Percentiles rank a stretch among this genome's conserved stretches.
phyloP scores from a whole-genome alignment of 2,113 vertebrate species.

The Maccullochella peelii region DNA sequence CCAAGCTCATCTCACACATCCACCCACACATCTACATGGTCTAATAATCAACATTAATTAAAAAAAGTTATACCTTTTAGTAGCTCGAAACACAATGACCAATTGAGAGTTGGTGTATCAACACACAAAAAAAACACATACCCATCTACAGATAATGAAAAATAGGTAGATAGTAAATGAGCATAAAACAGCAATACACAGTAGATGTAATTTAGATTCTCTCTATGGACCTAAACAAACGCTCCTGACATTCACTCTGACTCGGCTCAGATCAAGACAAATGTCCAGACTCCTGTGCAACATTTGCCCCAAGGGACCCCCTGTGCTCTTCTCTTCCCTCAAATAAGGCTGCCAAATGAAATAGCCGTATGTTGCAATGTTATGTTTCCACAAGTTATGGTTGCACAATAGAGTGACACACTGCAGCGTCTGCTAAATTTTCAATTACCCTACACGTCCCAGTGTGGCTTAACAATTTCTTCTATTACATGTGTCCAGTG shows the following conservation, averaged over 20 bases:
- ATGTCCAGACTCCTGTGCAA: slow-evolving; percentile 42
- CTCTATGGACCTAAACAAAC: slow-evolving; percentile 22
- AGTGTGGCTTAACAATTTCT: slow-evolving; percentile 12
- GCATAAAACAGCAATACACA: slow-evolving; percentile 19
- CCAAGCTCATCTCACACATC: slow-evolving; percentile 16
- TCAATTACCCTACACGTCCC: slow-evolving; percentile 43
- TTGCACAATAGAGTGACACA: slow-evolving; percentile 5
- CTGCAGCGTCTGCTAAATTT: slow-evolving; percentile 47
- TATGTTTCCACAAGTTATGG: slow-evolving; percentile 57
- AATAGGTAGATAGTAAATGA: background rate
- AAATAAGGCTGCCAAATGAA: slow-evolving; percentile 52
- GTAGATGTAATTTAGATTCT: slow-evolving; percentile 39
- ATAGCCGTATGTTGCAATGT: slow-evolving; percentile 26
- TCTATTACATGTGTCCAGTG: background rate
- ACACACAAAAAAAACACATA: background rate
- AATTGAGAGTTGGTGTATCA: background rate
- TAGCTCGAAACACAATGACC: slow-evolving; percentile 10
- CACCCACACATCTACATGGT: background rate
- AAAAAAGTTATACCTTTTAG: slow-evolving; percentile 2
- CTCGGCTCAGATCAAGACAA: slow-evolving; percentile 51
- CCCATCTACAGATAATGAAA: background rate
- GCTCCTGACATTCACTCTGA: slow-evolving; percentile 26
- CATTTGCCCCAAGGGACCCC: slow-evolving; percentile 30
- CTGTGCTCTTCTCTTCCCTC: slow-evolving; percentile 25
- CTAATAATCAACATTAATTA: slow-evolving; percentile 21